Evolutionary conservation across 2,888 invertebrate genomes (phyloP).

Genomic region (Sinelater perroti): DNA sequence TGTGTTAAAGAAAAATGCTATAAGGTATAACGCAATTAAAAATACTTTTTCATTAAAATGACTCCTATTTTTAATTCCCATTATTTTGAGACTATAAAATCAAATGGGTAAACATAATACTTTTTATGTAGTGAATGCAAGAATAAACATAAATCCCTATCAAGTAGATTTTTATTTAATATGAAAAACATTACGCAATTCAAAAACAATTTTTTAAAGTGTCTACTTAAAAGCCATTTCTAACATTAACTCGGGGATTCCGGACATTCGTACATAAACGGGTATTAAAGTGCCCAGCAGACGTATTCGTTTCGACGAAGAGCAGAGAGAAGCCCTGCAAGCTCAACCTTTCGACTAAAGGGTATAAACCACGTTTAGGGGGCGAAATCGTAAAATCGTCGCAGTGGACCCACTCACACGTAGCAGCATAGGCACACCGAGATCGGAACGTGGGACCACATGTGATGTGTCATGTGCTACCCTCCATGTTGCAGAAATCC

Average conservation of each 20-base stretch:
- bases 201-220: neutral
- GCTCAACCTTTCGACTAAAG: conserved; percentile 12
- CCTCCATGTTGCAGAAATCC: conserved; percentile 30
- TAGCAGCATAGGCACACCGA: conserved; percentile 20
- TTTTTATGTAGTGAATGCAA: no score
- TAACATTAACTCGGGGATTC: neutral
- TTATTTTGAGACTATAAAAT: no score
- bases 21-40: no score
- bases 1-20: no score
- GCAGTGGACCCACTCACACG: conserved; percentile 26
- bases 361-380: conserved; percentile 17
- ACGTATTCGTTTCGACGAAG: conserved; percentile 4
- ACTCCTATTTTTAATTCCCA: no score
- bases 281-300: conserved; percentile 10
- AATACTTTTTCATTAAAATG: no score
- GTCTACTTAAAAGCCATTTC: neutral
- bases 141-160: no score
- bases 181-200: no score
- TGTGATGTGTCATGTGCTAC: conserved; percentile 31
- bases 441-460: conserved; percentile 28
- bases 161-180: no score
- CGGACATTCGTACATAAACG: conserved; percentile 8
- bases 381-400: conserved; percentile 24
- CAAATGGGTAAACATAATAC: no score
- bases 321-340: conserved; percentile 10